These are phyloP conservation scores for Etheostoma nigrum DNA, from an alignment of 2,797 vertebrate species.

Conservation along the genomic window DNA sequence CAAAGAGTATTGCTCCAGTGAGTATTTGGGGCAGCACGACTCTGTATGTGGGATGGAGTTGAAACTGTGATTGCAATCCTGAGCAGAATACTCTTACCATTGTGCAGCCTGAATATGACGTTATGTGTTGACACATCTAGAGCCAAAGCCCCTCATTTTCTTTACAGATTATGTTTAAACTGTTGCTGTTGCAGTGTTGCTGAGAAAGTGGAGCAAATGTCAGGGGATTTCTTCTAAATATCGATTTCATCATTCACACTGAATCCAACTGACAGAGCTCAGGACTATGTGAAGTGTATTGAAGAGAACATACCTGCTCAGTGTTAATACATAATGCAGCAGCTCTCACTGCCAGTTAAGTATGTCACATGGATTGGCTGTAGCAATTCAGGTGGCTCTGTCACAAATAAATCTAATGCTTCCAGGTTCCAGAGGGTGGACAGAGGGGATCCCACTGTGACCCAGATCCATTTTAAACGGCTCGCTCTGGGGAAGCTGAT, in stretches of 20 bases:
- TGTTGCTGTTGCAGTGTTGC: slow-evolving; percentile 4
- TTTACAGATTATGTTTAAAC: not conserved
- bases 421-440: slow-evolving; percentile 65
- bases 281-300: not conserved
- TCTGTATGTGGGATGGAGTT: not conserved
- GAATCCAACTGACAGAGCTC: slow-evolving; percentile 12
- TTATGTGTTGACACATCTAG: too few relatives aligned
- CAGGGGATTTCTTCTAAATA: not conserved
- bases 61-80: too few relatives aligned
- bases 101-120: too few relatives aligned
- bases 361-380: slow-evolving; percentile 53
- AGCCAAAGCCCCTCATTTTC: not conserved
- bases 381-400: slow-evolving; percentile 37
- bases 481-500: slow-evolving; percentile 65
- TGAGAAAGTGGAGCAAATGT: slow-evolving; percentile 28
- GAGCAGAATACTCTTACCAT: too few relatives aligned
- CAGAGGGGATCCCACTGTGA: slow-evolving; percentile 75
- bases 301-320: slow-evolving; percentile 34
- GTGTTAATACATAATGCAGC: slow-evolving; percentile 60
- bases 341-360: slow-evolving; percentile 36
- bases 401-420: slow-evolving; percentile 61
- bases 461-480: slow-evolving; percentile 79
- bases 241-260: slow-evolving; percentile 18
- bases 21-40: not conserved
- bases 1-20: too few relatives aligned